Evolutionary conservation across 2,888 invertebrate genomes (phyloP).

Genomic region (Seira musarum): DNA sequence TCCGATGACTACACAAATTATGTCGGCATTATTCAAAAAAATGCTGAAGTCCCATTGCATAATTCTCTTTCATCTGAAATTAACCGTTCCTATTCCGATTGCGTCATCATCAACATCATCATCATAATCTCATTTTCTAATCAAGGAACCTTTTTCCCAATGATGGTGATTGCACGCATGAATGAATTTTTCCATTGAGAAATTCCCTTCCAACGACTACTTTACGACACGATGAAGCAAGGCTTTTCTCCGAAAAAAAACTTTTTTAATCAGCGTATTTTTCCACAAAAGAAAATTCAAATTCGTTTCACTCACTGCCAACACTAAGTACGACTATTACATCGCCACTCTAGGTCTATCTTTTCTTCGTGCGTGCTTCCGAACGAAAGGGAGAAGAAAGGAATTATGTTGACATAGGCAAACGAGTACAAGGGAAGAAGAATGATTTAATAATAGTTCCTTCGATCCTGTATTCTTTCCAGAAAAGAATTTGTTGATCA

Average conservation of each 20-base stretch:
- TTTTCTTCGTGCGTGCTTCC: not conserved
- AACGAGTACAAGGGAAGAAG: slow-evolving; percentile 18
- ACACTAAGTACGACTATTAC: no score
- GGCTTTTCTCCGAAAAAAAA: slow-evolving; percentile 11
- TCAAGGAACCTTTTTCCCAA: not conserved
- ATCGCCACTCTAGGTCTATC: no score
- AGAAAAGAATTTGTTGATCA: slow-evolving; percentile 35
- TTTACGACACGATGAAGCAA: not conserved
- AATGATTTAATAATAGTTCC: slow-evolving; percentile 30
- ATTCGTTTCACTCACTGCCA: not conserved
- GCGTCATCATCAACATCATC: not conserved
- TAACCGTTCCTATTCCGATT: not conserved
- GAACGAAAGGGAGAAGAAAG: slow-evolving; percentile 14
- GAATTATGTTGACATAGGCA: slow-evolving; percentile 49
- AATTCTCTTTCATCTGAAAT: not conserved
- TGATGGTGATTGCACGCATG: slow-evolving; percentile 28
- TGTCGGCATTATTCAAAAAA: slow-evolving; percentile 9
- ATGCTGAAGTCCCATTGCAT: not conserved
- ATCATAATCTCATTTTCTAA: slow-evolving; percentile 15
- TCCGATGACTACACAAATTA: slow-evolving; percentile 15
- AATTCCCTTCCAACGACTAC: slow-evolving; percentile 4
- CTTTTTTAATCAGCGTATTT: slow-evolving; percentile 35
- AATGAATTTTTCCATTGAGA: slow-evolving; percentile 27
- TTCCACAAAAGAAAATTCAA: not conserved
- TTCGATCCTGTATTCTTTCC: slow-evolving; percentile 20